A percentile compares a stretch with the other conserved stretches of the same genome.
phyloP scores from a whole-genome alignment of 2,113 vertebrate genomes.

The Varanus komodoensis region DNA sequence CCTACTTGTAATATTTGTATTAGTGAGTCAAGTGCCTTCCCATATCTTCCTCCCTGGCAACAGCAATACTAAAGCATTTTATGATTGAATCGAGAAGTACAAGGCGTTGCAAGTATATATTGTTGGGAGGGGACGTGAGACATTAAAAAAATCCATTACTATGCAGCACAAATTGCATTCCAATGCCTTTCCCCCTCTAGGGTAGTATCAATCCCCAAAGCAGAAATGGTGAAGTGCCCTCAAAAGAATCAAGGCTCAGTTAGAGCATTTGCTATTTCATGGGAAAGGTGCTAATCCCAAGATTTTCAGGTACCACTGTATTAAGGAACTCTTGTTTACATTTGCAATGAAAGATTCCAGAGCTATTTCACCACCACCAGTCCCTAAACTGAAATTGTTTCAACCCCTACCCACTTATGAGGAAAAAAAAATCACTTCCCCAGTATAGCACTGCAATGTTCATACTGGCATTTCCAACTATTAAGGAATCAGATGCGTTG shows the following conservation, averaged over 20 bases:
- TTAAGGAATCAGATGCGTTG: background rate
- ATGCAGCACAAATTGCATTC: background rate
- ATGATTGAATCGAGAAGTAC: background rate
- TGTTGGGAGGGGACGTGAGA: too few relatives aligned
- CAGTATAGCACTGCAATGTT: background rate
- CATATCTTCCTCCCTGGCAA: background rate
- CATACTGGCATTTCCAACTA: background rate
- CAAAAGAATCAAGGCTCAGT: background rate
- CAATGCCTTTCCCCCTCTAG: background rate
- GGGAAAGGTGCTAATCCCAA: background rate
- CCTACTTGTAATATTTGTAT: slow-evolving; percentile 16
- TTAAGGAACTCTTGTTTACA: background rate
- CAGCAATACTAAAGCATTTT: slow-evolving; percentile 13
- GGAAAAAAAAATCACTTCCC: background rate
- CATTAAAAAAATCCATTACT: background rate
- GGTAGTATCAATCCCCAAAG: background rate
- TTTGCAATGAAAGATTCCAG: background rate
- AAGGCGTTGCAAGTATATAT: background rate
- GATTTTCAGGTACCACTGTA: background rate
- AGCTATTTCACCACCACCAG: background rate
- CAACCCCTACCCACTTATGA: background rate
- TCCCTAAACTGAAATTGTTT: background rate
- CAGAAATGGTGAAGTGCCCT: background rate
- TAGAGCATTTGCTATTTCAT: slow-evolving; percentile 4
- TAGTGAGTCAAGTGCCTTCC: slow-evolving; percentile 1